Evolutionary conservation across 1,140 invertebrate species (phyloP).

Genomic region (Palaemon carinicauda): DNA sequence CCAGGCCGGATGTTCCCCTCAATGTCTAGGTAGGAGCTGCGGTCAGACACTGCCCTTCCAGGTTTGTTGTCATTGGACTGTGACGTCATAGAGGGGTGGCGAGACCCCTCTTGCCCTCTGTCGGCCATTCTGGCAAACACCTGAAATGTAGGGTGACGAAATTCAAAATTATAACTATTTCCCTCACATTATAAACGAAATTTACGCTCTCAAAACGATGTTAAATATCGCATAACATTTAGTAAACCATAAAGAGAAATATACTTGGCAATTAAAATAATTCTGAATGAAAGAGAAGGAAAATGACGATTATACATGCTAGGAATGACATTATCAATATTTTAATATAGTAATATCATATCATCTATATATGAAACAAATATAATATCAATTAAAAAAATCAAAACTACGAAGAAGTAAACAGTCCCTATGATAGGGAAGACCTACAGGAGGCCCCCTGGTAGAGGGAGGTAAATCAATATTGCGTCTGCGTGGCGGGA

Average conservation of each 20-base stretch:
- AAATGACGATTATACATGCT: too few relatives aligned
- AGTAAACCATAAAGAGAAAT: background rate
- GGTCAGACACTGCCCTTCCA: background rate
- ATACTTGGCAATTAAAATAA: background rate
- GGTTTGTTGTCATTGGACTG: slow-evolving; percentile 48
- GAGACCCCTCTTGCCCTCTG: slow-evolving; percentile 36
- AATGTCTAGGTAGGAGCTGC: slow-evolving; percentile 19
- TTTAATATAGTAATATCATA: too few relatives aligned
- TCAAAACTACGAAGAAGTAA: too few relatives aligned
- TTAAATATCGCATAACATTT: background rate
- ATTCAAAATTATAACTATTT: background rate
- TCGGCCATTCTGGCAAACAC: slow-evolving; percentile 26
- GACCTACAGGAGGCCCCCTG: slow-evolving; percentile 11
- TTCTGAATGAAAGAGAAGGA: background rate
- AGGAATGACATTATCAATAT: too few relatives aligned
- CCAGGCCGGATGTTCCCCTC: slow-evolving; percentile 39
- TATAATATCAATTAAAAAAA: too few relatives aligned
- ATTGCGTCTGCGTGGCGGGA: slow-evolving; percentile 25
- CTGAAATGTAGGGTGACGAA: slow-evolving; percentile 20
- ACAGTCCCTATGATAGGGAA: too few relatives aligned
- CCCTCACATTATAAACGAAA: background rate
- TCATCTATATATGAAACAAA: too few relatives aligned
- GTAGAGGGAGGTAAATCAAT: slow-evolving; percentile 13
- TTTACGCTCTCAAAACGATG: background rate
- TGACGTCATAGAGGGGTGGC: slow-evolving; percentile 51